Evolutionary conservation across 2,113 vertebrate species (phyloP).

Genomic region (Monarcha castaneiventris): DNA sequence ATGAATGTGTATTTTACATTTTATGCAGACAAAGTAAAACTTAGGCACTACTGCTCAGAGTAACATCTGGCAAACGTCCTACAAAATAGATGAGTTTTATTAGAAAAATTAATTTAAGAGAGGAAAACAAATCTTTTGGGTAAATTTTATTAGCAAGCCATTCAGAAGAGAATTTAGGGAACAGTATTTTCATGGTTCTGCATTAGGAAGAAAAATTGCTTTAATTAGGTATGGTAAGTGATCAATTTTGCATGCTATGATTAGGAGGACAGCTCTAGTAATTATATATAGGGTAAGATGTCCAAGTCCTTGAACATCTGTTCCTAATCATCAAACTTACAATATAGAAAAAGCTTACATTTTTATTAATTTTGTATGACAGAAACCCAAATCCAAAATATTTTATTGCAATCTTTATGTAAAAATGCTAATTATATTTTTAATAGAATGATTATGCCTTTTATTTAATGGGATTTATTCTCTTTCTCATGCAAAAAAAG

Average conservation of each 20-base stretch:
- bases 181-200: background rate
- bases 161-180: constrained; percentile 2
- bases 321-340: background rate
- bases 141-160: background rate
- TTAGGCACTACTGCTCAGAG: background rate
- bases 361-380: background rate
- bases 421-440: background rate
- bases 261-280: background rate
- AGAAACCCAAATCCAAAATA: background rate
- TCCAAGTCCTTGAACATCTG: background rate
- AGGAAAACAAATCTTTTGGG: background rate
- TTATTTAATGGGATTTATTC: background rate
- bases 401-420: background rate
- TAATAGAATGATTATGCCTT: background rate
- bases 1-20: background rate
- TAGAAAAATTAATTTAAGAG: background rate
- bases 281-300: background rate
- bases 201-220: constrained; percentile 13
- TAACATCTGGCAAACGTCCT: background rate
- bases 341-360: background rate
- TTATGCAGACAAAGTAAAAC: background rate
- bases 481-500: background rate
- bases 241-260: constrained; percentile 29
- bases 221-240: constrained; percentile 36
- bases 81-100: background rate